Evolutionary conservation across 2,888 invertebrate species (phyloP).

Genomic region (Cataglyphis albicans): DNA sequence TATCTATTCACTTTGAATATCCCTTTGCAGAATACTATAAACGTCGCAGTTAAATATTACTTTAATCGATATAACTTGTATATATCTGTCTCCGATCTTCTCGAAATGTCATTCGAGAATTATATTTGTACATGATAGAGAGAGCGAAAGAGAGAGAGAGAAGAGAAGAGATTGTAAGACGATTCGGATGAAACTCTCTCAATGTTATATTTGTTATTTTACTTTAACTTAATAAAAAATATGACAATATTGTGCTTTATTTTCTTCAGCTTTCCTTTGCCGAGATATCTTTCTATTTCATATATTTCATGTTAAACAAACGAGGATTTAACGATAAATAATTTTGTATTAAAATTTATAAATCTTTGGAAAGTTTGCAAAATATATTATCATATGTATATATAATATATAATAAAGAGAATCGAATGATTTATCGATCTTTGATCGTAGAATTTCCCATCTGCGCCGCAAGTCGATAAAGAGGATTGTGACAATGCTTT

Average conservation of each 20-base stretch:
- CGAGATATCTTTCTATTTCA: background rate
- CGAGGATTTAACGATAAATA: background rate
- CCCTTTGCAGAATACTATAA: constrained; percentile 1
- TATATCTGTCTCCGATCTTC: constrained; percentile 14
- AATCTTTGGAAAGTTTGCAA: background rate
- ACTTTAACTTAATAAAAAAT: constrained; percentile 80
- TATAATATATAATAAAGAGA: background rate
- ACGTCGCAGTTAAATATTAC: background rate
- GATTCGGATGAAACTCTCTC: constrained; percentile 31
- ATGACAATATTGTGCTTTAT: constrained; percentile 61
- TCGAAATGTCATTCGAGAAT: constrained; percentile 23
- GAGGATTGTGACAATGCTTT: constrained; percentile 13
- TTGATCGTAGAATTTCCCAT: background rate
- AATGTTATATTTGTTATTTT: constrained; percentile 53
- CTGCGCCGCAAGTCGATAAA: constrained; percentile 51
- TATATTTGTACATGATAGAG: constrained; percentile 37
- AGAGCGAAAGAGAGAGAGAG: too few relatives aligned
- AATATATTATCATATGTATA: background rate
- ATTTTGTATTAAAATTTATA: background rate
- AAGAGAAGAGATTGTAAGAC: background rate
- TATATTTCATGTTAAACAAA: background rate
- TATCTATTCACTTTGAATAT: constrained; percentile 12
- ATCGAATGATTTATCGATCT: constrained; percentile 35
- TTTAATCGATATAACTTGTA: constrained; percentile 21
- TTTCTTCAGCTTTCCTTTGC: background rate